These are phyloP conservation scores for Hymenochirus boettgeri DNA, from an alignment of 2,113 vertebrate genomes.

Conservation along the genomic window DNA sequence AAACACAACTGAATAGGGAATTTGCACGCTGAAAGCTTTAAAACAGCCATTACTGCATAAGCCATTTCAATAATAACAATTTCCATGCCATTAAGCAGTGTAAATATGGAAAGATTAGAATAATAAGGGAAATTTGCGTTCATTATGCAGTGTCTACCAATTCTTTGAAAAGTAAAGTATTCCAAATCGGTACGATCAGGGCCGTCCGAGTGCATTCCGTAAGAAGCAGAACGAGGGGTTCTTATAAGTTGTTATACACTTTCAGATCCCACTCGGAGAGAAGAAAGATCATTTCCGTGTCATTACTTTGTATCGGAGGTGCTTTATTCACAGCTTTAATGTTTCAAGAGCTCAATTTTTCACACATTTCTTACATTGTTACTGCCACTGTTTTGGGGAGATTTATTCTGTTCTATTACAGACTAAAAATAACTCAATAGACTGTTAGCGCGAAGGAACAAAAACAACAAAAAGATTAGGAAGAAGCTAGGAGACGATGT, in stretches of 20 bases:
- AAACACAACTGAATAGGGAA: background rate
- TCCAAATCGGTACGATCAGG: slow-evolving; percentile 27
- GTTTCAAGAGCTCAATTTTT: slow-evolving; percentile 41
- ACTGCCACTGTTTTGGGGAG: slow-evolving; percentile 27
- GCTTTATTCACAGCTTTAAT: slow-evolving; percentile 38
- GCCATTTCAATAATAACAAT: background rate
- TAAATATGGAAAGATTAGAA: slow-evolving; percentile 8
- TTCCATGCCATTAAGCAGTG: background rate
- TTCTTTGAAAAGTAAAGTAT: slow-evolving; percentile 11
- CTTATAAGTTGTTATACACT: slow-evolving; percentile 24
- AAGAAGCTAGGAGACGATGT: slow-evolving; percentile 37
- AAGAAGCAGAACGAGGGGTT: slow-evolving; percentile 18
- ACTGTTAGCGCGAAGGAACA: slow-evolving; percentile 9
- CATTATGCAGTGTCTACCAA: slow-evolving; percentile 13
- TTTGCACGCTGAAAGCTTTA: background rate
- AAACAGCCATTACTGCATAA: background rate
- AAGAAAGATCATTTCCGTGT: slow-evolving; percentile 36
- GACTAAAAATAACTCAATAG: slow-evolving; percentile 38
- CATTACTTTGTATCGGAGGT: slow-evolving; percentile 35
- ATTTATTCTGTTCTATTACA: slow-evolving; percentile 37
- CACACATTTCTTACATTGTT: slow-evolving; percentile 39
- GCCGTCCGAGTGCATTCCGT: slow-evolving; percentile 11
- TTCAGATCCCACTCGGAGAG: slow-evolving; percentile 32
- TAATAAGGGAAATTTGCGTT: slow-evolving; percentile 19
- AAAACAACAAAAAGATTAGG: slow-evolving; percentile 33